Evolutionary conservation across 2,888 invertebrate genomes (phyloP).

Genomic region (Melipona bicolor): DNA sequence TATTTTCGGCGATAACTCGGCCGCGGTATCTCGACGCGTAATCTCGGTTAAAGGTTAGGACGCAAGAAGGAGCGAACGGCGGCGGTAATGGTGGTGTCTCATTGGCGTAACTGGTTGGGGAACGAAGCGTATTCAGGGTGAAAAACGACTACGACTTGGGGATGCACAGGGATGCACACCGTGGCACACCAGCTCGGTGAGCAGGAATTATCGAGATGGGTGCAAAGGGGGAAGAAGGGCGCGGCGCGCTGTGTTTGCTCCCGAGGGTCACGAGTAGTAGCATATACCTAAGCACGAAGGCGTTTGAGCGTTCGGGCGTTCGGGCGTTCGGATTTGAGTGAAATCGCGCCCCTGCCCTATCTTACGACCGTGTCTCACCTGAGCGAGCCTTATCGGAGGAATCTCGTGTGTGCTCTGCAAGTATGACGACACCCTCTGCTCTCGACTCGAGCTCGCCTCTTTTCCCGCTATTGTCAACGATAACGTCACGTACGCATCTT

Average conservation of each 20-base stretch:
- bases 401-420: conserved; percentile 77
- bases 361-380: conserved; percentile 69
- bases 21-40: conserved; percentile 56
- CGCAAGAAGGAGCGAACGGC: background rate
- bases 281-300: too few species aligned
- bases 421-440: conserved; percentile 77
- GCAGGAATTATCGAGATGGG: background rate
- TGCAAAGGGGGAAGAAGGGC: background rate
- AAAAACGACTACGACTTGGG: background rate
- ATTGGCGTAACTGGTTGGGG: conserved; percentile 28
- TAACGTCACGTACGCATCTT: conserved; percentile 62
- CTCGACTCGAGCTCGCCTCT: conserved; percentile 34
- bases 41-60: conserved; percentile 63
- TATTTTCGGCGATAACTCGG: conserved; percentile 66
- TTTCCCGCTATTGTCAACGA: conserved; percentile 60
- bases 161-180: background rate
- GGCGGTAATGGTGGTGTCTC: background rate
- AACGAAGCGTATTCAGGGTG: background rate
- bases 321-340: background rate
- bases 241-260: background rate
- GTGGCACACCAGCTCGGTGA: background rate
- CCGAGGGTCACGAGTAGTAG: background rate
- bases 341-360: background rate
- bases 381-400: conserved; percentile 76
- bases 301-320: background rate